phyloP scores from a whole-genome alignment of 2,888 invertebrate genomes.

The Cotesia congregata region DNA sequence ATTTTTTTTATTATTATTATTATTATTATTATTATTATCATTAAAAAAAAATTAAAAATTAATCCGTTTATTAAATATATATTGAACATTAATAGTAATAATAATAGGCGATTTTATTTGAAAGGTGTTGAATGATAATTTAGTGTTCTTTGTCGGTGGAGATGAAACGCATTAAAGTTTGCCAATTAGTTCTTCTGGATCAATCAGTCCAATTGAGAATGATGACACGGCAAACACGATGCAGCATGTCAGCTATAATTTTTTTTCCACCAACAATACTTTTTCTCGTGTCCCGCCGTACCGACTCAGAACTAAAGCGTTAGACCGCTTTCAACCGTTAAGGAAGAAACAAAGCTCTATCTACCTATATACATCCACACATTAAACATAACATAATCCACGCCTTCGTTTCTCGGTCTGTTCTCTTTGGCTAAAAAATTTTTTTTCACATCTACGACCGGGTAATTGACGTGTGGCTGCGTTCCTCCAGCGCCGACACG shows the following conservation, averaged over 20 bases:
- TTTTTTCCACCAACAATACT: conserved; percentile 3
- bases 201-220: conserved; percentile 34
- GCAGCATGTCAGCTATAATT: conserved; percentile 11
- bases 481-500: conserved; percentile 20
- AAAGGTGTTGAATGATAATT: not conserved
- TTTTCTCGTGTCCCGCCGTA: not conserved
- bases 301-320: not conserved
- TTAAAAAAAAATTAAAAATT: not conserved
- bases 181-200: conserved; percentile 35
- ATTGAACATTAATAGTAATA: too few relatives aligned
- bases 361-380: not conserved
- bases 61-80: not conserved
- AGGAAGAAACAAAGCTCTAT: conserved; percentile 25
- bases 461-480: conserved; percentile 26
- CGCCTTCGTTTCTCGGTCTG: conserved; percentile 25
- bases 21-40: too few relatives aligned
- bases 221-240: conserved; percentile 34
- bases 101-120: too few relatives aligned
- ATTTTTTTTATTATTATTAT: too few relatives aligned
- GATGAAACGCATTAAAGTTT: conserved; percentile 33
- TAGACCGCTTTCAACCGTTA: conserved; percentile 19
- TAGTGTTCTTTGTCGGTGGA: conserved; percentile 21
- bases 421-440: conserved; percentile 23
- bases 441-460: conserved; percentile 6
- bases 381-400: conserved; percentile 11